Percentiles rank a stretch among this genome's conserved stretches.
These are phyloP conservation scores for Acipenser ruthenus DNA, from an alignment of 2,797 vertebrate species.

Conservation along the genomic window DNA sequence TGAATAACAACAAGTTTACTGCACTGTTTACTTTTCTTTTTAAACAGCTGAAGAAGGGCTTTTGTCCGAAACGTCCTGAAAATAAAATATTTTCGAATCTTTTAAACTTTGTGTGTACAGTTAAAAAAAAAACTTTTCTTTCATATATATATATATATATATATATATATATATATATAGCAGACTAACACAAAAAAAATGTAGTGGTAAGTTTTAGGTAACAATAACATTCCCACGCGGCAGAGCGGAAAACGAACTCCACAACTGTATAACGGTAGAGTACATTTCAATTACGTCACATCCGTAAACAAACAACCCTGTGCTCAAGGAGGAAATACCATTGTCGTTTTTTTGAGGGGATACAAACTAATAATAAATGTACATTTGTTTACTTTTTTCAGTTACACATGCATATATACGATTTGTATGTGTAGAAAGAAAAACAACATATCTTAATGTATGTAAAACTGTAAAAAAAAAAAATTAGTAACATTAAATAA, in stretches of 20 bases:
- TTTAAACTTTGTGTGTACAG: too few species aligned
- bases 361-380: neutral
- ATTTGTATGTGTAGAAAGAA: neutral
- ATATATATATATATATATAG: too few species aligned
- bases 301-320: conserved; percentile 50
- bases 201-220: too few species aligned
- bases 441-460: neutral
- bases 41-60: too few species aligned
- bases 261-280: neutral
- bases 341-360: conserved; percentile 5
- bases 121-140: too few species aligned
- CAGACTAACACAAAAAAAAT: too few species aligned
- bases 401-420: neutral
- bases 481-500: neutral
- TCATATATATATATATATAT: too few species aligned
- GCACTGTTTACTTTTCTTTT: too few species aligned
- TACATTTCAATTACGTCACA: conserved; percentile 29
- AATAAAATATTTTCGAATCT: too few species aligned
- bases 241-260: neutral
- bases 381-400: neutral
- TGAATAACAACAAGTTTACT: too few species aligned
- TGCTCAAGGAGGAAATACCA: conserved; percentile 32
- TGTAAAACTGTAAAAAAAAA: neutral
- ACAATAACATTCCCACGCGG: too few species aligned
- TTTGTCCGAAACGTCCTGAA: too few species aligned